Evolutionary conservation across 2,797 vertebrate genomes (phyloP).

Genomic region (Hirundo rustica): DNA sequence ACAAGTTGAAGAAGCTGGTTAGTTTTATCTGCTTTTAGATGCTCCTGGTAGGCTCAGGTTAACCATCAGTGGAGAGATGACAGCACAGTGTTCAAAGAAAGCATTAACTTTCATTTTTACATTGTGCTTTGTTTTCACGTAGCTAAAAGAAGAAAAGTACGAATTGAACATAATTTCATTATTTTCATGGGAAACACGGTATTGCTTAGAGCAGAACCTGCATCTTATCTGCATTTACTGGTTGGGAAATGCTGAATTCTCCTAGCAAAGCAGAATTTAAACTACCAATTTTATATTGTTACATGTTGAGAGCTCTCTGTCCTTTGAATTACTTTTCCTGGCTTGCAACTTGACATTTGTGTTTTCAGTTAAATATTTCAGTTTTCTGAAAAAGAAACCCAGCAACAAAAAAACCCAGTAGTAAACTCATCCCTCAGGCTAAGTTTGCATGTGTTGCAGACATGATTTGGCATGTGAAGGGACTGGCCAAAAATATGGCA

Average conservation of each 20-base stretch:
- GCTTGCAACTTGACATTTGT: not conserved
- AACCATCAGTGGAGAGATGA: not conserved
- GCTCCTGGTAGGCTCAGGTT: not conserved
- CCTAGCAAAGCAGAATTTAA: not conserved
- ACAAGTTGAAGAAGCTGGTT: not conserved
- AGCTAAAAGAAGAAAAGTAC: not conserved
- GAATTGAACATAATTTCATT: not conserved
- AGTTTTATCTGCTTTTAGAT: not conserved
- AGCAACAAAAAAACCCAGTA: not conserved
- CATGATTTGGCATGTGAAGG: slow-evolving; percentile 16
- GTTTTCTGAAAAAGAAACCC: not conserved
- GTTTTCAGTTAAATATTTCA: not conserved
- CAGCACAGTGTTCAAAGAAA: not conserved
- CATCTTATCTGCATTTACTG: not conserved
- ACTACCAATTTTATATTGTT: not conserved
- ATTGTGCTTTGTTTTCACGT: not conserved
- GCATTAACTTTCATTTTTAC: not conserved
- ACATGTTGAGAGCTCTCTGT: not conserved
- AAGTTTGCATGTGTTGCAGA: not conserved
- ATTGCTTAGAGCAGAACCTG: not conserved
- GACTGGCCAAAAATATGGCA: slow-evolving; percentile 2
- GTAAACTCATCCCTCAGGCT: not conserved
- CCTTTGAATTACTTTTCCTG: not conserved
- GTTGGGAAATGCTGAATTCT: not conserved
- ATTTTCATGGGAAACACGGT: not conserved